Percentiles rank a stretch among this genome's conserved stretches.
Conservation (phyloP, 2,113 vertebrate species). For the Charadrius vociferus region DNA sequence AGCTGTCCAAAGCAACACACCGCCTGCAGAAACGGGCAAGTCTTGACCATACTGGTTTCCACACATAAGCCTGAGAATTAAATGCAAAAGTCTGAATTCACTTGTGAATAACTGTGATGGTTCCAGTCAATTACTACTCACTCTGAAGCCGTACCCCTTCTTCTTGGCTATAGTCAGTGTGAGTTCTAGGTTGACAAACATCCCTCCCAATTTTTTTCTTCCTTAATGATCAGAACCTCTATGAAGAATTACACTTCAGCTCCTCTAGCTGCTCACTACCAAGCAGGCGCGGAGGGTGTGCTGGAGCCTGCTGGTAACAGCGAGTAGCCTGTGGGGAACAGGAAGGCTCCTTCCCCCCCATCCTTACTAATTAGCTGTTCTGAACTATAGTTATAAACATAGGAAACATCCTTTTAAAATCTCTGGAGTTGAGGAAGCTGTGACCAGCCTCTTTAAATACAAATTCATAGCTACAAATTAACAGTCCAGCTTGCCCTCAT, state of each 20-base stretch:
- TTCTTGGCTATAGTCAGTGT: not conserved
- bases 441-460: not conserved
- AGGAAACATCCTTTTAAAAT: not conserved
- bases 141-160: rapidly evolving
- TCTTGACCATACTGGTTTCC: not conserved
- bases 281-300: not conserved
- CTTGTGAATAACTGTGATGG: not conserved
- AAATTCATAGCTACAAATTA: not conserved
- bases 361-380: not conserved
- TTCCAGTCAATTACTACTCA: not conserved
- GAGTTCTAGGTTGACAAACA: not conserved
- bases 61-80: not conserved
- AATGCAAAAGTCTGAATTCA: not conserved
- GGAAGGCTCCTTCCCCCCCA: not conserved
- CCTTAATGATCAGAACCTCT: not conserved
- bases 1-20: not conserved
- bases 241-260: not conserved
- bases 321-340: not conserved
- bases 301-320: not conserved
- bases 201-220: not conserved
- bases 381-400: not conserved
- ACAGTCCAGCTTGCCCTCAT: not conserved
- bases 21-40: not conserved
- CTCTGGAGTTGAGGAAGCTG: not conserved
- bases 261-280: not conserved